Evolutionary conservation across 2,113 vertebrate genomes (phyloP).

Genomic region (Perca flavescens): DNA sequence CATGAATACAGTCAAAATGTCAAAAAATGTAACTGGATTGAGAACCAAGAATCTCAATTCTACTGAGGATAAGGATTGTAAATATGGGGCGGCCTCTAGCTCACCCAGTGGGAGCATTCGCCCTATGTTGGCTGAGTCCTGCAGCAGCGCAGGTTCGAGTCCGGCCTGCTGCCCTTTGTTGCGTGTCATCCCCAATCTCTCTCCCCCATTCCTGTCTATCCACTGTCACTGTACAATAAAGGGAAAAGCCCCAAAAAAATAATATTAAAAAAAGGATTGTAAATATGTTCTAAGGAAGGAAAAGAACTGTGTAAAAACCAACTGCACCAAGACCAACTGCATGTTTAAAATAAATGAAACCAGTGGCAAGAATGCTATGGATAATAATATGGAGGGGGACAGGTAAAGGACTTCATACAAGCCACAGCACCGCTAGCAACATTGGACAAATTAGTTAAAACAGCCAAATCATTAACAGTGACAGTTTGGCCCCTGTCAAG

Average conservation of each 20-base stretch:
- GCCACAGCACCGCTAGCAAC: conserved; percentile 1
- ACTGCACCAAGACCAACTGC: neutral
- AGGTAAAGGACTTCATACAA: conserved; percentile 23
- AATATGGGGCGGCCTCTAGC: neutral
- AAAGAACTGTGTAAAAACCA: neutral
- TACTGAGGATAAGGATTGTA: neutral
- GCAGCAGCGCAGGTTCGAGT: too few relatives aligned
- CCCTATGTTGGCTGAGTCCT: too few relatives aligned
- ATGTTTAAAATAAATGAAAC: conserved; percentile 3
- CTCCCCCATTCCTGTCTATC: too few relatives aligned
- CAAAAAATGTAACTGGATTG: neutral
- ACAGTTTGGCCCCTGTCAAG: conserved; percentile 38
- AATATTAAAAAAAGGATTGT: neutral
- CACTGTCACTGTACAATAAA: too few relatives aligned
- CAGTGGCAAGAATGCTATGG: neutral
- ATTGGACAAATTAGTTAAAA: conserved; percentile 27
- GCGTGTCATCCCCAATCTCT: too few relatives aligned
- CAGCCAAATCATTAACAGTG: conserved; percentile 41
- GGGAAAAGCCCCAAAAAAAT: too few relatives aligned
- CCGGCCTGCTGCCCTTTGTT: too few relatives aligned
- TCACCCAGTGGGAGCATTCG: too few relatives aligned
- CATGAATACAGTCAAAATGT: neutral
- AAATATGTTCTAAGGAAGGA: neutral
- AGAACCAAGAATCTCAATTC: neutral
- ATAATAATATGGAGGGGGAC: neutral